Conservation (phyloP, 37 sponge, comb jelly and placozoan genomes). For the Aphrocallistes beatrix region DNA sequence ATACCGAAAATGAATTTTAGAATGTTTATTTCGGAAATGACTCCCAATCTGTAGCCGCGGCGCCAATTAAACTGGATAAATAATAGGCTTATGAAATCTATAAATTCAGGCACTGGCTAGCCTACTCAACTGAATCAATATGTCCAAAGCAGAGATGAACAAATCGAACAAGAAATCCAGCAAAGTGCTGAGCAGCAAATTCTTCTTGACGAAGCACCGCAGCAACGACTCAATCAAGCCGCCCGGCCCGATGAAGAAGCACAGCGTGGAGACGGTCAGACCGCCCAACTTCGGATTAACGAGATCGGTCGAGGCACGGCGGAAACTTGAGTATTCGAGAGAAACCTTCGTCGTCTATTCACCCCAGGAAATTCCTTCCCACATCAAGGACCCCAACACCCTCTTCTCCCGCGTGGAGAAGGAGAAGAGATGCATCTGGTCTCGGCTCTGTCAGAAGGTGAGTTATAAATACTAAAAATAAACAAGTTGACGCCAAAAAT, state of each 20-base stretch:
- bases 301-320: background rate
- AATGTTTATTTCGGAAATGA: too few relatives aligned
- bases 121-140: too few relatives aligned
- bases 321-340: background rate
- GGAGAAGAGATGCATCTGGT: background rate
- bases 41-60: too few relatives aligned
- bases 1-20: too few relatives aligned
- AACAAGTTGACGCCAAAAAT: background rate
- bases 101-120: too few relatives aligned
- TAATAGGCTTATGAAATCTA: too few relatives aligned
- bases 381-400: background rate
- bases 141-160: too few relatives aligned
- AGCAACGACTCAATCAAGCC: background rate
- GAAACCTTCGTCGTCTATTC: background rate
- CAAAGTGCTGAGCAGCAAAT: too few relatives aligned
- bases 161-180: too few relatives aligned
- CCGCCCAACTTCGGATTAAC: background rate
- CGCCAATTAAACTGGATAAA: too few relatives aligned
- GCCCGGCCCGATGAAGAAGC: background rate
- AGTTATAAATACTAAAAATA: background rate
- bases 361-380: background rate
- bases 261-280: background rate
- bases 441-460: background rate
- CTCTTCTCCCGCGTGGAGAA: background rate
- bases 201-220: too few relatives aligned